Conservation (phyloP, 2,797 vertebrate species). For the Crenuchus spilurus region DNA sequence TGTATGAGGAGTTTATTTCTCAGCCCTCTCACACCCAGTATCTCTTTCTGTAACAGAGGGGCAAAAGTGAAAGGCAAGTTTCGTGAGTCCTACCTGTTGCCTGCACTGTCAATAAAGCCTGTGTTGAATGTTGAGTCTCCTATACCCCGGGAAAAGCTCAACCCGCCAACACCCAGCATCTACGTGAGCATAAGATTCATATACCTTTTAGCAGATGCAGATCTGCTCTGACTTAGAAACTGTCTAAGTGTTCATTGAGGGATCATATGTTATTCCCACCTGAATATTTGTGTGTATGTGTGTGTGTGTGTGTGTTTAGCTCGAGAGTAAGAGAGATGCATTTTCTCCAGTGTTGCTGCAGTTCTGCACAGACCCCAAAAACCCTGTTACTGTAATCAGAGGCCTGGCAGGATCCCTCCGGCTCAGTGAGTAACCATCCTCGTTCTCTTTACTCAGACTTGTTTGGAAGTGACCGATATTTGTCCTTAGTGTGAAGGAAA, state of each 20-base stretch:
- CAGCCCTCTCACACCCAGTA: not conserved
- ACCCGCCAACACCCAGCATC: constrained; percentile 92
- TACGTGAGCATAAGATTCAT: constrained; percentile 78
- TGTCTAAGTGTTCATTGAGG: not conserved
- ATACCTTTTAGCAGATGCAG: not conserved
- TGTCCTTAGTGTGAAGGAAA: too few species aligned
- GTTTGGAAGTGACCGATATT: too few species aligned
- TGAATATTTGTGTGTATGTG: constrained; percentile 17
- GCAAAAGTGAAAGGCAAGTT: constrained; percentile 82
- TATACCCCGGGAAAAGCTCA: constrained; percentile 87
- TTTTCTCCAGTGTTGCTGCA: constrained; percentile 89
- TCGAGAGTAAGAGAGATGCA: constrained; percentile 90
- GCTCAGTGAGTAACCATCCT: constrained; percentile 82
- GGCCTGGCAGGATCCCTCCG: constrained; percentile 90
- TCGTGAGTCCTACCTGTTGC: constrained; percentile 85
- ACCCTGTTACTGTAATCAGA: constrained; percentile 92
- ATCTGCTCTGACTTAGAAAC: not conserved
- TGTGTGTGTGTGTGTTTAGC: constrained; percentile 66
- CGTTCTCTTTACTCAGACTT: too few species aligned
- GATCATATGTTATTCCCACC: not conserved
- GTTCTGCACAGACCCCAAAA: constrained; percentile 92
- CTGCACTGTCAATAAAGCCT: constrained; percentile 86
- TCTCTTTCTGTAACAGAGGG: constrained; percentile 65
- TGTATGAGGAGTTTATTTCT: too few species aligned
- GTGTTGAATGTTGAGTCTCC: constrained; percentile 68